These are phyloP conservation scores for Hoplias malabaricus DNA, from an alignment of 2,113 vertebrate species.

Conservation along the genomic window DNA sequence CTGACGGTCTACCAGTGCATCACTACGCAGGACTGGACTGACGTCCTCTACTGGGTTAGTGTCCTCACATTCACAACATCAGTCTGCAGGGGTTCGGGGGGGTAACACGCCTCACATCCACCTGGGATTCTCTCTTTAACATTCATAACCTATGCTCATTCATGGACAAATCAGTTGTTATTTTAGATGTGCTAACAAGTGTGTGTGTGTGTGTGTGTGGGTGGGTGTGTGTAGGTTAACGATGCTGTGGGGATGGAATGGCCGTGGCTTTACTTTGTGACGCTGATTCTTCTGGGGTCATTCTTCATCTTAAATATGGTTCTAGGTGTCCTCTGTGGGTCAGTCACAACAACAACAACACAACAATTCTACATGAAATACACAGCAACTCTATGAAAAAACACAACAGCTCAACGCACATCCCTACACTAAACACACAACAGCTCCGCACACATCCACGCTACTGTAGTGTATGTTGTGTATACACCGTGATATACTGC, in stretches of 20 bases:
- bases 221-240: conserved; percentile 78
- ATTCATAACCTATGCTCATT: too few relatives aligned
- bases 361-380: too few relatives aligned
- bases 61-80: background rate
- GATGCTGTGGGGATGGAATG: conserved; percentile 93
- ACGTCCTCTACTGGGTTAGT: conserved; percentile 89
- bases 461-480: background rate
- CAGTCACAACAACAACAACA: conserved; percentile 33
- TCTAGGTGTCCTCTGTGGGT: conserved; percentile 87
- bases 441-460: too few relatives aligned
- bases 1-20: conserved; percentile 93
- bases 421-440: too few relatives aligned
- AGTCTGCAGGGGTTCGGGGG: too few relatives aligned
- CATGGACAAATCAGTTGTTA: too few relatives aligned
- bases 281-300: conserved; percentile 89
- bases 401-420: background rate
- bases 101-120: too few relatives aligned
- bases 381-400: too few relatives aligned
- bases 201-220: conserved; percentile 33
- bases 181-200: too few relatives aligned
- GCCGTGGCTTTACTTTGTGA: conserved; percentile 94
- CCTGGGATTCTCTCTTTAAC: too few relatives aligned
- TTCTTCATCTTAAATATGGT: conserved; percentile 93
- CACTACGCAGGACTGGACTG: conserved; percentile 91
- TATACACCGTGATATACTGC: too few relatives aligned